phyloP scores from a whole-genome alignment of 92 coral and sea anemone genomes.

The Actinernus sp. region DNA sequence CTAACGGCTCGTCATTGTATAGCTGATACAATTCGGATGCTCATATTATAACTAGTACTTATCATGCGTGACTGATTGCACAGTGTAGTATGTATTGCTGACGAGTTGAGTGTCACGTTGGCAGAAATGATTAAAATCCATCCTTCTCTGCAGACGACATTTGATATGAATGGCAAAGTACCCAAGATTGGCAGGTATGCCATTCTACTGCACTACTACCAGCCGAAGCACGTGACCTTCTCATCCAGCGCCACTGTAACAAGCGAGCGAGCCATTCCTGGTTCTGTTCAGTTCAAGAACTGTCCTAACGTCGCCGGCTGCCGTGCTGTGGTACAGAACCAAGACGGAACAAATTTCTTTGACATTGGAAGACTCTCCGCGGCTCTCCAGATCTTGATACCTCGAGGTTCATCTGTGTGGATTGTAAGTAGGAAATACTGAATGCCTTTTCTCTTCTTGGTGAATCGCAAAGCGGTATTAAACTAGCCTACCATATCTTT shows the following conservation, averaged over 20 bases:
- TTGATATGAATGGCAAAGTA: slow-evolving; percentile 29
- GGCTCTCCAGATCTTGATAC: slow-evolving; percentile 66
- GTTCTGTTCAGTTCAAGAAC: slow-evolving; percentile 73
- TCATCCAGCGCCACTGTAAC: slow-evolving; percentile 72
- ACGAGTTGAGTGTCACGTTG: neutral
- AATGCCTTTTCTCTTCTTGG: too few species aligned
- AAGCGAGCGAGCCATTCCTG: slow-evolving; percentile 72
- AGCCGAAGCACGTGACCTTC: slow-evolving; percentile 85
- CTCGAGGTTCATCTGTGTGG: slow-evolving; percentile 81
- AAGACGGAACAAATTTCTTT: slow-evolving; percentile 59
- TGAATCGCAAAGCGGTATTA: too few species aligned
- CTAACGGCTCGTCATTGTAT: too few species aligned
- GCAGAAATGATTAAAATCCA: too few species aligned
- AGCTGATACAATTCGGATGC: too few species aligned
- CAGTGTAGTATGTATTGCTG: too few species aligned
- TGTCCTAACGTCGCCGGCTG: slow-evolving; percentile 97
- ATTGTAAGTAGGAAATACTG: slow-evolving; percentile 94
- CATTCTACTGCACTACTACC: slow-evolving; percentile 90
- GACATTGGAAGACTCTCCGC: slow-evolving; percentile 73
- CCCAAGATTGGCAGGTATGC: slow-evolving; percentile 84
- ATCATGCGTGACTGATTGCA: too few species aligned
- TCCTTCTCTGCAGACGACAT: slow-evolving; percentile 50
- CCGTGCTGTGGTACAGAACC: slow-evolving; percentile 67
- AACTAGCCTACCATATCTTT: too few species aligned
- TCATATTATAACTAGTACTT: too few species aligned